Evolutionary conservation across 2,888 invertebrate species (phyloP), one percentile per base, ranked within the genome.

Genomic region (Stratiomys singularior): DNA sequence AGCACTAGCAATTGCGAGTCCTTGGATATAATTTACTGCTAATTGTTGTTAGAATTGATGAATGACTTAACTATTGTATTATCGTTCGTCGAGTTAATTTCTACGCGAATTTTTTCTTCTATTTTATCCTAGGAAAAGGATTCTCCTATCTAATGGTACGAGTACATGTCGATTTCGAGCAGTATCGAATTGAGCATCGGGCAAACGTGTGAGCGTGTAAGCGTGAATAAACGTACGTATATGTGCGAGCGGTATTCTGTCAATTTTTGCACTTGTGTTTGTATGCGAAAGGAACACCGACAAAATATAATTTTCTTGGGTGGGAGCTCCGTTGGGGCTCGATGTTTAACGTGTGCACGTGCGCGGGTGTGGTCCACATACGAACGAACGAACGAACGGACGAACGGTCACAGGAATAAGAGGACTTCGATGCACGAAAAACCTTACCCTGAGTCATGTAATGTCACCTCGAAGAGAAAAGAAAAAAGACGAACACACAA

Each of bases 291-390:
- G 74, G 74, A 74, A 60, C 74, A 60, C 58, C 72, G 58, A 27
- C 58, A 37, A 76, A 76, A 76, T 64, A 76, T 76, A 76, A 76
- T 64, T 76, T 76, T 76, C 47, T 76, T 52, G 76, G 76, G 64
- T 76, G 66, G 74, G 37, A 74, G 58, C 60, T 63, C 76, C 64
- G 47, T 64, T 44, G 67, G 52, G 66, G 76, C 74, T 60, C 44
- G 60, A n/a, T 76, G 46, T 60, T 77, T 66, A 79, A 85, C 83
- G 83, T 85, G 84, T 85, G 84, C 85, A 85, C 82, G 84, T 84
- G 86, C 85, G 86, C 86, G 86, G 86, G 86, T 86, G 86, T 86
- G 86, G 86, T 86, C 86, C 84, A 83, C 81, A 74, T 74, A 74
- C 37, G 74, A 74, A 58, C 9, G 28, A 56, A 13, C 47, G 25